Percentiles rank a stretch among this genome's conserved stretches.
Conservation (phyloP, 2,113 vertebrate genomes). For the Cephalopterus ornatus region DNA sequence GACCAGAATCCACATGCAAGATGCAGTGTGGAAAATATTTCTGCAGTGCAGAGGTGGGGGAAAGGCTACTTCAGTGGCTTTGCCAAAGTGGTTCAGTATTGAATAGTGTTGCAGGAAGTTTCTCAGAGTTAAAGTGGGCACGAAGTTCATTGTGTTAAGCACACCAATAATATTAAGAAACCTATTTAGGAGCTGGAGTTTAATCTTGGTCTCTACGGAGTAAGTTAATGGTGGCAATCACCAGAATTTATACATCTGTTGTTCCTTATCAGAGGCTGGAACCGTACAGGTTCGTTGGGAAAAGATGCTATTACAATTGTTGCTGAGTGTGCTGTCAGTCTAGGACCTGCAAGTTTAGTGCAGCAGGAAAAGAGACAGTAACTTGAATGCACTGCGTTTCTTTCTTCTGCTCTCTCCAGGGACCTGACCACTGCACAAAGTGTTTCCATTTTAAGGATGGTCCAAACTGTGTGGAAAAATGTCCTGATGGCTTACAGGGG, state of each 20-base stretch:
- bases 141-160: not conserved
- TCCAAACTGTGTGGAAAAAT: slow-evolving; percentile 96
- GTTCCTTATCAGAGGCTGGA: not conserved
- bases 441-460: slow-evolving; percentile 97
- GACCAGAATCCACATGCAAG: not conserved
- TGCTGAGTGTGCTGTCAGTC: not conserved
- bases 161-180: not conserved
- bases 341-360: not conserved
- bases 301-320: not conserved
- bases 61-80: not conserved
- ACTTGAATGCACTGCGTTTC: not conserved
- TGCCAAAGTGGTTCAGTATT: not conserved
- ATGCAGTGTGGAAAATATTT: not conserved
- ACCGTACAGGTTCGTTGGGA: not conserved
- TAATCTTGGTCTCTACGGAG: not conserved
- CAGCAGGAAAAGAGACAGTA: not conserved
- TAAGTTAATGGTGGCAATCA: not conserved
- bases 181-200: not conserved
- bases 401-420: slow-evolving; percentile 69
- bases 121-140: accelerated
- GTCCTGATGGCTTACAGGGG: slow-evolving; percentile 92
- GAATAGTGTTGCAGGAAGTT: not conserved
- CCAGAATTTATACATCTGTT: not conserved
- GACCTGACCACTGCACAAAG: slow-evolving; percentile 91
- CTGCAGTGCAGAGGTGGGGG: not conserved